Evolutionary conservation across 2,113 vertebrate genomes (phyloP).

Genomic region (Pygoscelis antarcticus): DNA sequence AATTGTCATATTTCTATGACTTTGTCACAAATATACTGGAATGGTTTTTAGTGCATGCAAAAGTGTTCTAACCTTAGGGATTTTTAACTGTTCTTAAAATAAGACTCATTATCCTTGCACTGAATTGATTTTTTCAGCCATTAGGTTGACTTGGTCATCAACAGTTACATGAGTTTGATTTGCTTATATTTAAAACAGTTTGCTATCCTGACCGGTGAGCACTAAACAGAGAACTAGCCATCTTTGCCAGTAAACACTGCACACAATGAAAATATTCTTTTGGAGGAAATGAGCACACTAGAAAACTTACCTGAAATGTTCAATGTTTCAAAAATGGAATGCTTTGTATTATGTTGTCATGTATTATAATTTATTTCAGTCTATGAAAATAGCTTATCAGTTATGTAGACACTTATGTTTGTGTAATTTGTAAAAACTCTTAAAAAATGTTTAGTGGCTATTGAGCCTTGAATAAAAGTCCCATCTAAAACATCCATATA

Average conservation of each 20-base stretch:
- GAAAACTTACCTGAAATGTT: not conserved
- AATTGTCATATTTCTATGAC: not conserved
- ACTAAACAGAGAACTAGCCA: not conserved
- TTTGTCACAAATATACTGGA: not conserved
- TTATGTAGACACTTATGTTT: not conserved
- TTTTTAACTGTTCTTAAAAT: not conserved
- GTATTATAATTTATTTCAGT: not conserved
- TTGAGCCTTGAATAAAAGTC: not conserved
- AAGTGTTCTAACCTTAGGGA: not conserved
- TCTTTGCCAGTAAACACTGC: not conserved
- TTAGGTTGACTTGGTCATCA: not conserved
- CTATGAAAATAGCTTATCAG: not conserved
- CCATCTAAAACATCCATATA: not conserved
- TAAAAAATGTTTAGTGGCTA: not conserved
- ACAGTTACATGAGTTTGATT: not conserved
- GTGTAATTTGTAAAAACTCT: not conserved
- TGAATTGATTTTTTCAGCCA: not conserved
- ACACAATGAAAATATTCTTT: not conserved
- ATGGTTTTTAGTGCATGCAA: not conserved
- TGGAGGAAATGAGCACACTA: not conserved
- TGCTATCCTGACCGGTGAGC: not conserved
- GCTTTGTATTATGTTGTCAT: not conserved
- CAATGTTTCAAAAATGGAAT: not conserved
- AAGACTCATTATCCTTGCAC: not conserved
- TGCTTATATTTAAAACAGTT: not conserved